These are phyloP conservation scores for Hycleus phaleratus DNA, from an alignment of 1,140 invertebrate species.

Conservation along the genomic window DNA sequence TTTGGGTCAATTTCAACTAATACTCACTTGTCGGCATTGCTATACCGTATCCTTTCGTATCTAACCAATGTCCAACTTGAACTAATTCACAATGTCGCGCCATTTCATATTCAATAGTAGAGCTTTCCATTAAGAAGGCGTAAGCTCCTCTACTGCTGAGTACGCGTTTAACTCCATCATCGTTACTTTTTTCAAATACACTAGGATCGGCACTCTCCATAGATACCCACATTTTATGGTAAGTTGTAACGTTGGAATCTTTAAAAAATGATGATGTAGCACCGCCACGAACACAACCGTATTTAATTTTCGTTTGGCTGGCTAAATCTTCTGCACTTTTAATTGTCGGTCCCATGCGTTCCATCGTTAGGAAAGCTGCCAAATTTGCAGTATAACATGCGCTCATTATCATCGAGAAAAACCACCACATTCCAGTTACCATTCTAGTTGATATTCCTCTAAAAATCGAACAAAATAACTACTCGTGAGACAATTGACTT, in stretches of 20 bases:
- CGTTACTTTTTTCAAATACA: slow-evolving; percentile 72
- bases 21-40: slow-evolving; percentile 64
- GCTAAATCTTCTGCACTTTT: slow-evolving; percentile 82
- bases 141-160: slow-evolving; percentile 58
- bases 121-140: slow-evolving; percentile 82
- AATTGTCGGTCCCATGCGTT: slow-evolving; percentile 77
- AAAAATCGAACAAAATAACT: slow-evolving; percentile 15
- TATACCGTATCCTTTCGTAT: slow-evolving; percentile 78
- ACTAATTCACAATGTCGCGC: slow-evolving; percentile 68
- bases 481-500: too few species aligned
- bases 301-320: slow-evolving; percentile 81
- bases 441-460: slow-evolving; percentile 68
- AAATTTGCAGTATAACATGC: slow-evolving; percentile 94
- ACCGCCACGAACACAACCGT: slow-evolving; percentile 68
- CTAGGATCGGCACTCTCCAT: slow-evolving; percentile 75
- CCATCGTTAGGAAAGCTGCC: slow-evolving; percentile 88
- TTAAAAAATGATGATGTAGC: slow-evolving; percentile 60
- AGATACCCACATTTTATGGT: slow-evolving; percentile 59
- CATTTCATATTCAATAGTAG: slow-evolving; percentile 68
- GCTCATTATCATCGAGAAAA: slow-evolving; percentile 93
- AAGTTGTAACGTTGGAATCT: slow-evolving; percentile 62
- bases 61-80: slow-evolving; percentile 66
- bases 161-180: slow-evolving; percentile 79
- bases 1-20: neutral
- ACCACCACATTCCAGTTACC: slow-evolving; percentile 88